These are phyloP conservation scores for Drosophila macrospina DNA, from an alignment of 2,888 invertebrate genomes.

Conservation along the genomic window DNA sequence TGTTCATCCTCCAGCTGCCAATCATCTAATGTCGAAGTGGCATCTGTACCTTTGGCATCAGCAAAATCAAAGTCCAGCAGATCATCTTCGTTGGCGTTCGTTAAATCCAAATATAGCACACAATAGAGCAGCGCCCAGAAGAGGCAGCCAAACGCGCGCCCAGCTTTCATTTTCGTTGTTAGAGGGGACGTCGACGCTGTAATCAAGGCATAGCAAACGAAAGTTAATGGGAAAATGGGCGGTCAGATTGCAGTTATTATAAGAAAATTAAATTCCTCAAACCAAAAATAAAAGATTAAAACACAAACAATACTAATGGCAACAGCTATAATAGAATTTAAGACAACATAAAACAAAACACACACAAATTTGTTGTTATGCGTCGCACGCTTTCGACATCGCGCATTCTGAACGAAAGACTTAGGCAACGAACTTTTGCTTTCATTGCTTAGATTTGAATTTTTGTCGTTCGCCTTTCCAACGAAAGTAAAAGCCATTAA, in stretches of 20 bases:
- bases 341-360: constrained; percentile 31
- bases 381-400: constrained; percentile 69
- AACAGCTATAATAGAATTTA: constrained; percentile 18
- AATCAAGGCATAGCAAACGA: constrained; percentile 50
- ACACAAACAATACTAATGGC: constrained; percentile 24
- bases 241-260: constrained; percentile 71
- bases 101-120: constrained; percentile 65
- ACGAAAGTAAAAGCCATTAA: constrained; percentile 71
- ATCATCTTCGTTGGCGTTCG: constrained; percentile 70
- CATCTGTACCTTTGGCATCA: constrained; percentile 83
- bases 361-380: constrained; percentile 41
- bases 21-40: constrained; percentile 57
- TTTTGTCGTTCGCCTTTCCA: constrained; percentile 51
- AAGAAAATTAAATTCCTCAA: constrained; percentile 53
- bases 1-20: constrained; percentile 75
- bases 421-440: constrained; percentile 60
- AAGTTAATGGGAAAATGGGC: constrained; percentile 64
- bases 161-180: constrained; percentile 70
- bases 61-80: constrained; percentile 79
- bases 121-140: constrained; percentile 75
- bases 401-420: constrained; percentile 60
- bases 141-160: constrained; percentile 58
- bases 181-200: constrained; percentile 39
- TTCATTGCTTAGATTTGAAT: constrained; percentile 38
- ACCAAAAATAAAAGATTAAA: constrained; percentile 29